Evolutionary conservation across 2,113 vertebrate species (phyloP).

Genomic region (Ptychochromis oligacanthus): DNA sequence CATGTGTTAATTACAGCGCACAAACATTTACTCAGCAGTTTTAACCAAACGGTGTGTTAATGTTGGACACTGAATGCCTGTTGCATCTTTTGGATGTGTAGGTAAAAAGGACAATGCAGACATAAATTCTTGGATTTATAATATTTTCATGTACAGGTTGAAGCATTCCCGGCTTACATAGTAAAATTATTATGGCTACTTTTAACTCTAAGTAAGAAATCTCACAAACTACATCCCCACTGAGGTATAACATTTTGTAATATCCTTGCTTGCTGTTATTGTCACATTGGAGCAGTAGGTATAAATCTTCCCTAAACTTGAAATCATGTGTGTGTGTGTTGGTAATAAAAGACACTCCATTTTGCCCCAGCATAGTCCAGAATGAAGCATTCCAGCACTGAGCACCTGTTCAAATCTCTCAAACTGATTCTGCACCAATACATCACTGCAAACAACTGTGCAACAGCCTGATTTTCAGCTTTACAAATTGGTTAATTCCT

Average conservation of each 20-base stretch:
- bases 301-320: conserved; percentile 15
- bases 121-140: not conserved
- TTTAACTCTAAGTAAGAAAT: not conserved
- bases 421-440: conserved; percentile 35
- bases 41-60: not conserved
- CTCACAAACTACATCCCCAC: not conserved
- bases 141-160: not conserved
- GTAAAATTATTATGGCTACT: not conserved
- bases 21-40: not conserved
- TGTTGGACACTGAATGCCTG: not conserved
- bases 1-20: not conserved
- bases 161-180: not conserved
- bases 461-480: conserved; percentile 55
- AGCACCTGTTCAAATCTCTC: conserved; percentile 52
- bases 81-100: accelerated
- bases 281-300: not conserved
- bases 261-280: not conserved
- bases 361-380: not conserved
- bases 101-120: not conserved
- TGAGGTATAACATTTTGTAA: not conserved
- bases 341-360: conserved; percentile 17
- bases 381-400: conserved; percentile 22
- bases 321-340: conserved; percentile 9
- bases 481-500: conserved; percentile 64
- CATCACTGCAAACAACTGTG: conserved; percentile 40